Base-by-base conservation (phyloP, 2,888 invertebrate genomes). In the Zygaena filipendulae region DNA sequence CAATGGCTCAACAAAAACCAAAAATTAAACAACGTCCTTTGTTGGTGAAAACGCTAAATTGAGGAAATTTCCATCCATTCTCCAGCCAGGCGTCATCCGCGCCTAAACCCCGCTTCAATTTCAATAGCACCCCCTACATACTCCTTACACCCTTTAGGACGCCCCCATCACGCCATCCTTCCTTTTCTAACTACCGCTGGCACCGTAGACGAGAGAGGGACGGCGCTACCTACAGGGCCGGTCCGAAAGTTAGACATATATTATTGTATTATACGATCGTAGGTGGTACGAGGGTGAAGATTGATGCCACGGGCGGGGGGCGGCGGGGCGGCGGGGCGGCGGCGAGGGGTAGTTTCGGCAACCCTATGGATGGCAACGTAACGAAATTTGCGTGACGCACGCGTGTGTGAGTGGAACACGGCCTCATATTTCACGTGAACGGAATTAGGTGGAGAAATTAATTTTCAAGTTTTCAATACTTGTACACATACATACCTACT, bases 41-140 rank as follows among this genome's bases (percentile, higher is more conserved):
- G 79, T 79, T 72, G 72, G 69, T 61, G 74, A 75, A 74, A 77
- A 75, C 72, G 75, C 69, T 74, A 77, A 79, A 79, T 79, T 79
- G 75, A 75, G 79, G 75, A 79, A 79, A 77, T 77, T 77, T 77
- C 74, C 79, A 79, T 79, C 77, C 75, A 75, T 79, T 79, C 79
- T 77, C 74, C 67, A 70, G 62, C 69, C 75, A 67, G 69, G 74
- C 79, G 75, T 77, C 79, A 79, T 77, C 77, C 77, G 71, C 72
- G 77, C 74, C 77, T 77, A 75, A 77, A 66, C 71, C 75, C 70
- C 69, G 77, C 77, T 77, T 79, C 79, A 79, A 77, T 79, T 79
- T 79, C 77, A 79, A 79, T 79, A 77, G 75, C 67, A 57, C 70
- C 72, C 60, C 75, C 69, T 50, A 70, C 75, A 75, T 45, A 74